These are phyloP conservation scores for Nixonia krombeini DNA, from an alignment of 1,140 invertebrate genomes.

Conservation along the genomic window DNA sequence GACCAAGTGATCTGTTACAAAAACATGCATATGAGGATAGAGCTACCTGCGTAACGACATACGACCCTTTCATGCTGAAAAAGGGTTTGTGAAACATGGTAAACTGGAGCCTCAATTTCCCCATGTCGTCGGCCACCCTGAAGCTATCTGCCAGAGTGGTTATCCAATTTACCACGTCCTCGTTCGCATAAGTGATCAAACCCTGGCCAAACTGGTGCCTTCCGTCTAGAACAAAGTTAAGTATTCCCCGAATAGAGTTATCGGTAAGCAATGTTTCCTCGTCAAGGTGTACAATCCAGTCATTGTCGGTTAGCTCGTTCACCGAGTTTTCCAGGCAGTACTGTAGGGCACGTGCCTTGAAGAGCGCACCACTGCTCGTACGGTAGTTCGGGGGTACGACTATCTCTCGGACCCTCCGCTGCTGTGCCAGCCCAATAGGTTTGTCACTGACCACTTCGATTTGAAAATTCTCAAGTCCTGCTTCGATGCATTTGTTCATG, in stretches of 20 bases:
- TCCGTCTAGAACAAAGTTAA: slow-evolving; percentile 96
- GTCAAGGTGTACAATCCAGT: slow-evolving; percentile 98
- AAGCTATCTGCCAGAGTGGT: slow-evolving; percentile 97
- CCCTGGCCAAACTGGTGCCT: slow-evolving; percentile 98
- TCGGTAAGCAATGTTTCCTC: slow-evolving; percentile 97
- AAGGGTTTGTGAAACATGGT: slow-evolving; percentile 94
- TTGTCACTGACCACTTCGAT: slow-evolving; percentile 98
- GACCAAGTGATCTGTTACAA: no score
- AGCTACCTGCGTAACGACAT: slow-evolving; percentile 93
- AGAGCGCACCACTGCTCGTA: slow-evolving; percentile 92
- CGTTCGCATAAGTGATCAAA: slow-evolving; percentile 97
- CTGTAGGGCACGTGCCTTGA: slow-evolving; percentile 95
- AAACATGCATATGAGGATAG: no score
- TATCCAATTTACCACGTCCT: slow-evolving; percentile 96
- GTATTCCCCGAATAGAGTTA: slow-evolving; percentile 90
- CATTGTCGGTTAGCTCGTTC: slow-evolving; percentile 88
- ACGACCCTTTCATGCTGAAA: slow-evolving; percentile 98
- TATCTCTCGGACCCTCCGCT: slow-evolving; percentile 84
- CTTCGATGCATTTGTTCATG: slow-evolving; percentile 89
- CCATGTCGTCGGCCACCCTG: slow-evolving; percentile 97
- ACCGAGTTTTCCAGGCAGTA: slow-evolving; percentile 95
- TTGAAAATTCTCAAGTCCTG: slow-evolving; percentile 95
- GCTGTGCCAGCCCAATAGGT: slow-evolving; percentile 80
- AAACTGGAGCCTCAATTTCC: slow-evolving; percentile 94
- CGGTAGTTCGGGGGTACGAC: slow-evolving; percentile 89